Evolutionary conservation across 2,113 vertebrate genomes (phyloP).

Genomic region (Hucho hucho): DNA sequence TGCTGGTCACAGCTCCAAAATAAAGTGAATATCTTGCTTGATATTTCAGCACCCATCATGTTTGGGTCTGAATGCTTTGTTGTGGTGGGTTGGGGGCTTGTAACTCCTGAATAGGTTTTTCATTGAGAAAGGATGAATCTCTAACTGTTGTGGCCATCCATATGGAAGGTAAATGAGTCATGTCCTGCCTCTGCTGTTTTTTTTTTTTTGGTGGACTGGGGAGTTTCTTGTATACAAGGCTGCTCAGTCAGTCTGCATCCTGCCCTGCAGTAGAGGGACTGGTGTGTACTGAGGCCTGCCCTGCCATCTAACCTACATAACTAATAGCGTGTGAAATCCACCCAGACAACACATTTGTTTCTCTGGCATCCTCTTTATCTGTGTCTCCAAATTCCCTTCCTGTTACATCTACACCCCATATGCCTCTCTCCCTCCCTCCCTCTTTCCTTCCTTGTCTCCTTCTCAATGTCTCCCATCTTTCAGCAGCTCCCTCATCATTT

Average conservation of each 20-base stretch:
- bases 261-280: background rate
- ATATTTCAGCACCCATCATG: background rate
- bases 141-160: background rate
- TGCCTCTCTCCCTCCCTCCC: background rate
- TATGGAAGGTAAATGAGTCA: background rate
- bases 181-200: background rate
- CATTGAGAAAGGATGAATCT: background rate
- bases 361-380: conserved; percentile 5
- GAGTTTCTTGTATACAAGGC: background rate
- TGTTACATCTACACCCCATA: background rate
- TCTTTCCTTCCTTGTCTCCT: background rate
- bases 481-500: background rate
- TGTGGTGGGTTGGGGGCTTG: no score
- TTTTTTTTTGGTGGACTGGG: background rate
- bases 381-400: background rate
- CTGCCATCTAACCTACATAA: conserved; percentile 12
- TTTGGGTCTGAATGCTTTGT: no score
- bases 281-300: background rate
- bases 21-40: background rate
- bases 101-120: background rate
- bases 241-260: background rate
- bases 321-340: conserved; percentile 16
- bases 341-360: conserved; percentile 20
- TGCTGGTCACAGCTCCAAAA: no score
- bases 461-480: conserved; percentile 1